phyloP scores from a whole-genome alignment of 2,888 invertebrate species.

The Hydroisotoma schaefferi region DNA sequence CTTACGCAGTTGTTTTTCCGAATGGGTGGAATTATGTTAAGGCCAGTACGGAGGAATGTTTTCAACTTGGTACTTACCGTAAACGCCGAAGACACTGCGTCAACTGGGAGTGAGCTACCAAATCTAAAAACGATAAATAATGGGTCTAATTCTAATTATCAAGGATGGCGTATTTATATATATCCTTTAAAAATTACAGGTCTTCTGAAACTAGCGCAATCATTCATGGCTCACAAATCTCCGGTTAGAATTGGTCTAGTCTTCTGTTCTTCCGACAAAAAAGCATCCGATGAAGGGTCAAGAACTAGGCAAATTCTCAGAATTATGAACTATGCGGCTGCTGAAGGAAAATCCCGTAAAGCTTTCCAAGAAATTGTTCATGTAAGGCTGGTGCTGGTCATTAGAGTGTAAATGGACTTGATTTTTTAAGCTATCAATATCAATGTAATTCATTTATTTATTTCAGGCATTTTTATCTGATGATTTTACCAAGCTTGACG shows the following conservation, averaged over 20 bases:
- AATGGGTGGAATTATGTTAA: slow-evolving; percentile 96
- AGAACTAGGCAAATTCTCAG: slow-evolving; percentile 31
- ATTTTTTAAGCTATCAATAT: background rate
- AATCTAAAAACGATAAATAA: too few species aligned
- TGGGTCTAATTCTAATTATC: too few species aligned
- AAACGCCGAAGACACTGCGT: slow-evolving; percentile 38
- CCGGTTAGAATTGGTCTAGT: slow-evolving; percentile 87
- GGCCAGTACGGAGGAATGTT: slow-evolving; percentile 74
- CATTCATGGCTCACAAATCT: slow-evolving; percentile 84
- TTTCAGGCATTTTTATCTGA: slow-evolving; percentile 35
- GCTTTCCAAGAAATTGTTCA: slow-evolving; percentile 42
- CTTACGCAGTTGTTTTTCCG: slow-evolving; percentile 87
- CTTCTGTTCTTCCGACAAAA: slow-evolving; percentile 54
- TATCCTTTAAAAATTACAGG: too few species aligned
- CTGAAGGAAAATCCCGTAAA: slow-evolving; percentile 36
- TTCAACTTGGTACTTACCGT: slow-evolving; percentile 45
- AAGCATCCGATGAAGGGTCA: slow-evolving; percentile 21
- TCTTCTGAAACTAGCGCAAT: slow-evolving; percentile 81
- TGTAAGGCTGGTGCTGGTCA: slow-evolving; percentile 17
- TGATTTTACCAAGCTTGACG: slow-evolving; percentile 29
- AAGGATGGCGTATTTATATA: too few species aligned
- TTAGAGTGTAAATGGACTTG: background rate
- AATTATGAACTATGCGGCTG: slow-evolving; percentile 43
- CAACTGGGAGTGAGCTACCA: slow-evolving; percentile 32
- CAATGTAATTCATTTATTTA: background rate